A percentile compares a stretch with the other conserved stretches of the same genome.
These are phyloP conservation scores for Meles meles DNA, from an alignment of 2,113 vertebrate genomes.

Conservation along the genomic window DNA sequence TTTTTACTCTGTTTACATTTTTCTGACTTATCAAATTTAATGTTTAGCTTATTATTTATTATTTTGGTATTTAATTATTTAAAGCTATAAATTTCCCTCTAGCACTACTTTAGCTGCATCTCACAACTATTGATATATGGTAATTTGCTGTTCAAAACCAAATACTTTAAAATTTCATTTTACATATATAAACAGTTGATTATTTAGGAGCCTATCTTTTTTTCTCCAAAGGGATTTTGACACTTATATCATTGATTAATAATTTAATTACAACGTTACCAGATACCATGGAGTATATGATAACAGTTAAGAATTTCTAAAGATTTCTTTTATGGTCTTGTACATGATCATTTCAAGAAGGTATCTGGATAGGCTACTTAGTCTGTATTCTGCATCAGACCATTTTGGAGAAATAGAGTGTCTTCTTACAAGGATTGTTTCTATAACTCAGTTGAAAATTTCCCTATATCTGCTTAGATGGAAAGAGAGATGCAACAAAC, in stretches of 20 bases:
- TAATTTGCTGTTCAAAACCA: neutral
- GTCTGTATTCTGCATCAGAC: neutral
- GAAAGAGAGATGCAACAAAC: neutral
- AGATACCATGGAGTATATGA: neutral
- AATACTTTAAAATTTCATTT: neutral
- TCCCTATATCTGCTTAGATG: neutral
- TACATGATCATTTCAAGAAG: neutral
- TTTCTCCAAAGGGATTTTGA: neutral
- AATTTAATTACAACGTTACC: neutral
- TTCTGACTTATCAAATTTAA: neutral
- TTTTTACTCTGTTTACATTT: neutral
- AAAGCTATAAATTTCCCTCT: neutral
- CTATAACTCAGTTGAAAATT: neutral
- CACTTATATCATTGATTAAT: neutral
- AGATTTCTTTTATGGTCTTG: neutral
- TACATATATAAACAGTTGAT: neutral
- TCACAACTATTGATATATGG: neutral
- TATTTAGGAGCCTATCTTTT: neutral
- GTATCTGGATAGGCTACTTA: neutral
- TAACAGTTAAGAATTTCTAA: neutral
- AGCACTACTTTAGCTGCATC: neutral
- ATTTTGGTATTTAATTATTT: neutral
- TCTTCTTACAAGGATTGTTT: neutral
- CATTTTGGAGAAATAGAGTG: neutral
- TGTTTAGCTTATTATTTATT: neutral